These are phyloP conservation scores for Ptycholaimellus sp. DNA, from an alignment of 2,888 invertebrate genomes.

Conservation along the genomic window DNA sequence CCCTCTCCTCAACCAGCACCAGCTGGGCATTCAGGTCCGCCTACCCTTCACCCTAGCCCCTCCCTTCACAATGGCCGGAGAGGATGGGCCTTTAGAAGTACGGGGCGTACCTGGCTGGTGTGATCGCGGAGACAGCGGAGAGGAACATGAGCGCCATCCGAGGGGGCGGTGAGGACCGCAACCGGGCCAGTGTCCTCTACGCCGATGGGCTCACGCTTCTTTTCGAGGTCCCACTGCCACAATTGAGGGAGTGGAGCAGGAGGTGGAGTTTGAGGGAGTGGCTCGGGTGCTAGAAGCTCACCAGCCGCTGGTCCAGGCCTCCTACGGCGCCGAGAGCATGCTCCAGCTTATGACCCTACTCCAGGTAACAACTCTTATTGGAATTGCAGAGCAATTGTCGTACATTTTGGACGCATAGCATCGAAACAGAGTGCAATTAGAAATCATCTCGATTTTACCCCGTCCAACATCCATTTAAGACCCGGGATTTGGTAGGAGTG, in stretches of 20 bases:
- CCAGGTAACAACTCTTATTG: conserved; percentile 34
- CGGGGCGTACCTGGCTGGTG: too few relatives aligned
- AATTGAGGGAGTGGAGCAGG: too few relatives aligned
- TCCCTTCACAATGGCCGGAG: too few relatives aligned
- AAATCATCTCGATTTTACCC: too few relatives aligned
- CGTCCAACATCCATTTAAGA: too few relatives aligned
- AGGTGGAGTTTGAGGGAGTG: conserved; percentile 47
- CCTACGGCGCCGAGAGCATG: conserved; percentile 53
- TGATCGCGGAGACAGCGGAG: conserved; percentile 33
- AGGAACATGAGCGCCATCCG: conserved; percentile 20
- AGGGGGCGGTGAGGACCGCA: conserved; percentile 35
- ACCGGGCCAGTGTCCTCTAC: conserved; percentile 49
- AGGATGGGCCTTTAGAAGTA: neutral
- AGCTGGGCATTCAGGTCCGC: too few relatives aligned
- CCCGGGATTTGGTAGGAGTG: too few relatives aligned
- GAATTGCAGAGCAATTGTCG: too few relatives aligned
- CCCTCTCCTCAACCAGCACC: conserved; percentile 68
- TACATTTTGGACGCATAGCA: too few relatives aligned
- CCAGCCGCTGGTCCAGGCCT: conserved; percentile 64
- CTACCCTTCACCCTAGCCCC: too few relatives aligned
- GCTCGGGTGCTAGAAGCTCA: conserved; percentile 48
- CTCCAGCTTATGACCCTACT: conserved; percentile 45
- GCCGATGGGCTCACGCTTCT: conserved; percentile 59
- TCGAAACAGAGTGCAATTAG: too few relatives aligned
- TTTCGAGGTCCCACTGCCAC: conserved; percentile 44